Evolutionary conservation across 2,888 invertebrate species (phyloP).

Genomic region (Drosophila kanekoi): DNA sequence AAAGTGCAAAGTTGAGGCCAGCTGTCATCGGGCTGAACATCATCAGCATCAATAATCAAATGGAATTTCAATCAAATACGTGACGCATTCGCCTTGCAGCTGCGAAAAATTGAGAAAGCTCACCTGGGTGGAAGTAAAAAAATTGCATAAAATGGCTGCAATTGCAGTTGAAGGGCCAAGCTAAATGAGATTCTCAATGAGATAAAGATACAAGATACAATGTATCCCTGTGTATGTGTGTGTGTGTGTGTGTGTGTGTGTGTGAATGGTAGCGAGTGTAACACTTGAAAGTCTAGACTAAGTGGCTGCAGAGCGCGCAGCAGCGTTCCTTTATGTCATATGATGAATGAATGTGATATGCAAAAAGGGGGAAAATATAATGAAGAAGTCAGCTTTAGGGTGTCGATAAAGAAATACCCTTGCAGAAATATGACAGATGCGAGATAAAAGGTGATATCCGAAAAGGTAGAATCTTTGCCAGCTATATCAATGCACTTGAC

Average conservation of each 20-base stretch:
- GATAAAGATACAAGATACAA: slow-evolving; percentile 3
- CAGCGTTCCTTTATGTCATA: slow-evolving; percentile 20
- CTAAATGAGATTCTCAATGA: slow-evolving; percentile 35
- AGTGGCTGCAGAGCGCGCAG: slow-evolving; percentile 34
- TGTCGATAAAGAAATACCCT: slow-evolving; percentile 1
- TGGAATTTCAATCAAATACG: slow-evolving; percentile 72
- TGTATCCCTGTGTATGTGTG: too few species aligned
- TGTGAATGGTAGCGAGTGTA: slow-evolving; percentile 23
- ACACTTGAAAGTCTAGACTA: slow-evolving; percentile 69
- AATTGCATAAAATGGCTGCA: slow-evolving; percentile 36
- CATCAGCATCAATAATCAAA: slow-evolving; percentile 61
- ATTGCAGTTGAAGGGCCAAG: slow-evolving; percentile 13
- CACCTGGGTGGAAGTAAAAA: slow-evolving; percentile 15
- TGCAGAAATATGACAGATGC: too few species aligned
- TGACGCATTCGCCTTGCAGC: slow-evolving; percentile 44
- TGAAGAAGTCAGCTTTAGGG: neutral
- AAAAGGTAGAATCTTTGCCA: too few species aligned
- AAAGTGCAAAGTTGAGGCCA: slow-evolving; percentile 46
- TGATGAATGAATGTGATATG: slow-evolving; percentile 26
- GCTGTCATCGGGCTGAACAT: slow-evolving; percentile 17
- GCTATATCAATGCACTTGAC: too few species aligned
- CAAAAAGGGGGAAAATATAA: neutral
- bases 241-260: too few species aligned
- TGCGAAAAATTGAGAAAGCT: slow-evolving; percentile 8
- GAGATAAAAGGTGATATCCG: too few species aligned